Percentiles rank a stretch among this genome's conserved stretches.
phyloP scores from a whole-genome alignment of 2,113 vertebrate species.

The Macrotus californicus region DNA sequence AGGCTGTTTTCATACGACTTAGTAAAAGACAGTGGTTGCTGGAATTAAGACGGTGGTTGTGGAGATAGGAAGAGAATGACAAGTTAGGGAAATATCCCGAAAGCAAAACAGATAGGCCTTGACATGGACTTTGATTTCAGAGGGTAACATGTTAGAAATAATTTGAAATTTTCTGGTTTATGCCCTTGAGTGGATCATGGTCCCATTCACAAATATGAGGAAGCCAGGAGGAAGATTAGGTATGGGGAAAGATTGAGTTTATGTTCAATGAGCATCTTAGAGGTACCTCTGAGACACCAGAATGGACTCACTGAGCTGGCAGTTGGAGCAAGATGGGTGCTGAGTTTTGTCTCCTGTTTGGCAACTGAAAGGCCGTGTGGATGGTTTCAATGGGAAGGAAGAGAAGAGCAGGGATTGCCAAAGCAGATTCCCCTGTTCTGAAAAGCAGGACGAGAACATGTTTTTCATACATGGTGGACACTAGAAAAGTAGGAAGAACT shows the following conservation, averaged over 20 bases:
- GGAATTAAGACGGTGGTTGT: background rate
- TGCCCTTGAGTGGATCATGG: background rate
- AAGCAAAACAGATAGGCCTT: background rate
- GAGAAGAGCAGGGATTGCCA: background rate
- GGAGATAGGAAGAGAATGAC: background rate
- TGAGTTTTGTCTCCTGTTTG: background rate
- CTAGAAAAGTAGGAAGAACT: background rate
- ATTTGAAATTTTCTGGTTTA: background rate
- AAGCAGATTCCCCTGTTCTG: background rate
- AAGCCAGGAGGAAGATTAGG: background rate
- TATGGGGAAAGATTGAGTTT: background rate
- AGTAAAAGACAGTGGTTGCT: background rate
- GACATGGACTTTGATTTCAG: background rate
- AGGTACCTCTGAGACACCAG: background rate
- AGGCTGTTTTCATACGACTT: background rate
- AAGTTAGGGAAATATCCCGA: background rate
- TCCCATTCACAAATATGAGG: background rate
- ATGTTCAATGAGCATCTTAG: background rate
- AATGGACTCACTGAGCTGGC: background rate
- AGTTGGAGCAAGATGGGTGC: background rate
- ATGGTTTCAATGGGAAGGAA: background rate
- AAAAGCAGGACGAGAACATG: background rate
- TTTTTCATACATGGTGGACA: rapidly evolving
- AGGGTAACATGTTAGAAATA: background rate
- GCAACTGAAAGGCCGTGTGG: background rate